These are phyloP conservation scores for Neuroscelio doddi DNA, from an alignment of 2,888 invertebrate species.

Conservation along the genomic window DNA sequence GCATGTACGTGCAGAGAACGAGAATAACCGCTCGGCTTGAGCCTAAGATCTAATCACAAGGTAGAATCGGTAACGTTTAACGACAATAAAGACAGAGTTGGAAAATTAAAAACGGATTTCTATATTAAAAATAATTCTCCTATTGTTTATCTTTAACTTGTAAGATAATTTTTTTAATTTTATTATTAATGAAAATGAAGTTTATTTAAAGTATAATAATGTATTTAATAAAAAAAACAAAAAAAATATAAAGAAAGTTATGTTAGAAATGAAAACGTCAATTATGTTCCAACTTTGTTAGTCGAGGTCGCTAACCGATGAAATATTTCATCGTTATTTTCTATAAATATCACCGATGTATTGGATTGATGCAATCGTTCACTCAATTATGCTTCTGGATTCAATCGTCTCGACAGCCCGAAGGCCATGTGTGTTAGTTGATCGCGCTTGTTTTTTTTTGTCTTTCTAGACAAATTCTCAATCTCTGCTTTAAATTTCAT, in stretches of 20 bases:
- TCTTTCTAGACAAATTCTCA: not conserved
- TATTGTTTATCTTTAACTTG: not conserved
- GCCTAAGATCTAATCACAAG: constrained; percentile 15
- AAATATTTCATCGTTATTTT: constrained; percentile 6
- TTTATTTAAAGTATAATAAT: too few relatives aligned
- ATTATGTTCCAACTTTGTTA: not conserved
- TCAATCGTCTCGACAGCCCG: not conserved
- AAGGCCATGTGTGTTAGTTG: constrained; percentile 3
- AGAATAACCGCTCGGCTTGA: constrained; percentile 16
- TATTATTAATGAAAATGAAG: too few relatives aligned
- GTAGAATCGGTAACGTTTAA: not conserved
- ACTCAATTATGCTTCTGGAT: constrained; percentile 8
- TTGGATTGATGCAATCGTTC: constrained; percentile 9
- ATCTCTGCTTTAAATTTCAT: too few relatives aligned
- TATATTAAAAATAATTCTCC: not conserved
- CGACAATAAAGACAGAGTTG: not conserved
- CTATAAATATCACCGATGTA: constrained; percentile 18
- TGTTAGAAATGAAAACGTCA: not conserved
- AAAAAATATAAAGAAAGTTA: not conserved
- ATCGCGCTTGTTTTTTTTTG: not conserved
- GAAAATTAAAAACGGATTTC: not conserved
- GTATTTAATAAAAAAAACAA: not conserved
- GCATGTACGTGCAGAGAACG: constrained; percentile 24
- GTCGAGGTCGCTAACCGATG: constrained; percentile 12
- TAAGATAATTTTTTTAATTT: not conserved